phyloP scores from a whole-genome alignment of 23 tunicate species.

The Pegea sp. region DNA sequence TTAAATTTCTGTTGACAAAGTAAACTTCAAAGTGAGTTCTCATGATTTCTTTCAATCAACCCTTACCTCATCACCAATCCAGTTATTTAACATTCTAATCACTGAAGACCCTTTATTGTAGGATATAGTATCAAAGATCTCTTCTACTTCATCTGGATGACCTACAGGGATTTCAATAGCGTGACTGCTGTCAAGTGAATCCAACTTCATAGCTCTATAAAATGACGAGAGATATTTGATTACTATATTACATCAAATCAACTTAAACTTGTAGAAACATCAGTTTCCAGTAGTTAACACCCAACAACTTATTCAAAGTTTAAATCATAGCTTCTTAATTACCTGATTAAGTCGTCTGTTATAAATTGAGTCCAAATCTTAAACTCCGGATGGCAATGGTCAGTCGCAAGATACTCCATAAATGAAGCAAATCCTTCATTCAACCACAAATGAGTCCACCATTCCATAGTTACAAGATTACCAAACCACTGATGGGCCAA shows the following conservation, averaged over 20 bases:
- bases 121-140: constrained; percentile 91
- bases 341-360: constrained; percentile 49
- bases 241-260: too few relatives aligned
- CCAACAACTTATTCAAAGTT: too few relatives aligned
- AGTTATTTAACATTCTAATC: constrained; percentile 85
- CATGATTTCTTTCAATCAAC: too few relatives aligned
- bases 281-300: too few relatives aligned
- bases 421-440: constrained; percentile 98
- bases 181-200: constrained; percentile 95
- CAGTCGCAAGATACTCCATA: constrained; percentile 90
- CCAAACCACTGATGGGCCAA: constrained; percentile 99
- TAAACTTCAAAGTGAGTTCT: background rate
- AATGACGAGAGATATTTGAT: background rate
- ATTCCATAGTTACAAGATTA: constrained; percentile 98
- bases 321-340: too few relatives aligned
- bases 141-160: constrained; percentile 95
- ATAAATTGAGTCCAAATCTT: constrained; percentile 93
- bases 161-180: constrained; percentile 92
- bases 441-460: constrained; percentile 99
- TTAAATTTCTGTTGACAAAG: constrained; percentile 26
- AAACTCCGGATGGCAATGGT: constrained; percentile 81
- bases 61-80: constrained; percentile 82
- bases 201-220: constrained; percentile 61
- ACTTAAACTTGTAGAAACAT: too few relatives aligned
- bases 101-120: constrained; percentile 96